phyloP scores from a whole-genome alignment of 2,113 vertebrate genomes.

The Ceuthmochares aereus region DNA sequence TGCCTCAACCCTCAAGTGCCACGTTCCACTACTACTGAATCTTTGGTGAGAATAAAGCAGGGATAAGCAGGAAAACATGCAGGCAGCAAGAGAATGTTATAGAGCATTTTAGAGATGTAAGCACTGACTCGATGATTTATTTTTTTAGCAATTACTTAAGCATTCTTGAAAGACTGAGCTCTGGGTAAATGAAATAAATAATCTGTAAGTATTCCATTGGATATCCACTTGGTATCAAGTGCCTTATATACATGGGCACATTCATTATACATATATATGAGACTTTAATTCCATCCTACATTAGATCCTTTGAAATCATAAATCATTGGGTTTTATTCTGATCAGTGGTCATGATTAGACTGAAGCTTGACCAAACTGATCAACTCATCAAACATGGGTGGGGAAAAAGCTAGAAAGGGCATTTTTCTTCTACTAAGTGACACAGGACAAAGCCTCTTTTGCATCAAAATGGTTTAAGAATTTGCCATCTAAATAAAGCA shows the following conservation, averaged over 20 bases:
- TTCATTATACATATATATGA: not conserved
- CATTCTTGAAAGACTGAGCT: not conserved
- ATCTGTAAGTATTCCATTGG: not conserved
- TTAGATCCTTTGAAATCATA: not conserved
- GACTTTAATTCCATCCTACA: not conserved
- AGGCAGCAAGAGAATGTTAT: not conserved
- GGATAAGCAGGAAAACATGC: not conserved
- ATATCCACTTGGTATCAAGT: not conserved
- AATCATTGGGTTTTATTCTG: not conserved
- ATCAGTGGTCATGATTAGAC: not conserved
- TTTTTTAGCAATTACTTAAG: not conserved
- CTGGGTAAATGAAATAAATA: not conserved
- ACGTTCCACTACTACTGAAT: not conserved
- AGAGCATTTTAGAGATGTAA: not conserved
- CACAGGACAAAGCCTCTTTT: not conserved
- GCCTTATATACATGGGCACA: not conserved
- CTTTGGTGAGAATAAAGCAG: not conserved
- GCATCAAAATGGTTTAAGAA: not conserved
- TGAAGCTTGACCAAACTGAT: not conserved
- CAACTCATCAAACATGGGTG: fast-evolving
- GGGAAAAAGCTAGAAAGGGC: not conserved
- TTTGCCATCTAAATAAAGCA: not conserved
- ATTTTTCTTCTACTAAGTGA: not conserved
- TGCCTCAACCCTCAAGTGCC: not conserved
- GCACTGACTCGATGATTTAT: fast-evolving